These are phyloP conservation scores for Chiloscyllium punctatum DNA, from an alignment of 2,797 vertebrate genomes.

Conservation along the genomic window DNA sequence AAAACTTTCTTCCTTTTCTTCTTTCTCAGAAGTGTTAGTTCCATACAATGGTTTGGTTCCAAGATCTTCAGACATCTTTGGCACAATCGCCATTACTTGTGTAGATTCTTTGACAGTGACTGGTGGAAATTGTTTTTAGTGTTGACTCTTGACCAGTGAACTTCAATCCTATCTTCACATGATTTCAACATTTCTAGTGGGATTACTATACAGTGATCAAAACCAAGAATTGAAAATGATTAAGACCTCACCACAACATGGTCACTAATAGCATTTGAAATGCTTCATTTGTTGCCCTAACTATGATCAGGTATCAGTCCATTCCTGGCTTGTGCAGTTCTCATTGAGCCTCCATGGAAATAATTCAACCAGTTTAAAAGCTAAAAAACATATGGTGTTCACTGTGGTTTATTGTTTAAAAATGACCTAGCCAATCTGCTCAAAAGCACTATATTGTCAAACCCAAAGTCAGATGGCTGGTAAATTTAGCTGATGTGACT, in stretches of 20 bases:
- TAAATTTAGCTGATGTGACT: background rate
- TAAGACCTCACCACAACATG: background rate
- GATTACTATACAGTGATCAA: background rate
- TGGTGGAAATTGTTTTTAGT: background rate
- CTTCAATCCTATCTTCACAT: background rate
- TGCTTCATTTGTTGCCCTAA: background rate
- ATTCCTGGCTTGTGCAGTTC: background rate
- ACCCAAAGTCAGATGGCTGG: background rate
- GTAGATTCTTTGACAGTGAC: background rate
- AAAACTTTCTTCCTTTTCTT: background rate
- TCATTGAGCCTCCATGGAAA: background rate
- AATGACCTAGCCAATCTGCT: background rate
- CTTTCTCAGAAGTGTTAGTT: background rate
- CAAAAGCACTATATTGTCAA: background rate
- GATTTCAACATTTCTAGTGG: background rate
- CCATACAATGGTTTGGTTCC: background rate
- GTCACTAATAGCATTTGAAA: background rate
- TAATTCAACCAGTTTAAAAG: background rate
- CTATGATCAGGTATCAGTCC: background rate
- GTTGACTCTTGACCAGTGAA: background rate
- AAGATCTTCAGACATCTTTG: background rate
- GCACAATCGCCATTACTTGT: background rate
- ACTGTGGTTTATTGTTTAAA: background rate
- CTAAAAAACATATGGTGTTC: background rate
- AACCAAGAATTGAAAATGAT: background rate